A percentile compares a stretch with the other conserved stretches of the same genome.
These are phyloP conservation scores for Cephus sareptanus DNA, from an alignment of 2,888 invertebrate species.

Conservation along the genomic window DNA sequence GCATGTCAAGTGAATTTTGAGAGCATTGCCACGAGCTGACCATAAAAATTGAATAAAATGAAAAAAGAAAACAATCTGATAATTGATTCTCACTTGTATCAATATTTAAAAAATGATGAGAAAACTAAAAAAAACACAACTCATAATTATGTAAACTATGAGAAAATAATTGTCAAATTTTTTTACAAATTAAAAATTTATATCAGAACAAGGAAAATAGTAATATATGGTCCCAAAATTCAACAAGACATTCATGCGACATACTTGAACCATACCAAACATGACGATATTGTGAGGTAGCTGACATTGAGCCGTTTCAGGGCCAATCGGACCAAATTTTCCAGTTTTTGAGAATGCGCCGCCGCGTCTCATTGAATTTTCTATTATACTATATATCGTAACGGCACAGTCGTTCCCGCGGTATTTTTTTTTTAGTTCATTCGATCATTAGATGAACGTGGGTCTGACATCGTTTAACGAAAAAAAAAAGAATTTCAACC, in stretches of 20 bases:
- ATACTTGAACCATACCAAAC: slow-evolving; percentile 46
- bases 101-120: not conserved
- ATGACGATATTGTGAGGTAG: slow-evolving; percentile 61
- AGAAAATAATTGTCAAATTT: not conserved
- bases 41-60: not conserved
- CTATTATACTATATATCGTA: not conserved
- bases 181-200: not conserved
- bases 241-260: slow-evolving; percentile 33
- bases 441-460: not conserved
- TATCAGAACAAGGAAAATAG: not conserved
- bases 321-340: slow-evolving; percentile 60
- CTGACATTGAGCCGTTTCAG: slow-evolving; percentile 63
- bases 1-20: slow-evolving; percentile 18
- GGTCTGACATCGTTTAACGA: not conserved
- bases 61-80: not conserved
- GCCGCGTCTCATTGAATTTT: not conserved
- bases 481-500: not conserved
- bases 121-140: not conserved
- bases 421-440: not conserved
- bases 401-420: not conserved
- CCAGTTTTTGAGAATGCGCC: slow-evolving; percentile 36
- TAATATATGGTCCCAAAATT: not conserved
- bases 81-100: not conserved
- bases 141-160: not conserved
- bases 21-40: not conserved